phyloP scores from a whole-genome alignment of 2,113 vertebrate genomes.

The Nerophis ophidion region DNA sequence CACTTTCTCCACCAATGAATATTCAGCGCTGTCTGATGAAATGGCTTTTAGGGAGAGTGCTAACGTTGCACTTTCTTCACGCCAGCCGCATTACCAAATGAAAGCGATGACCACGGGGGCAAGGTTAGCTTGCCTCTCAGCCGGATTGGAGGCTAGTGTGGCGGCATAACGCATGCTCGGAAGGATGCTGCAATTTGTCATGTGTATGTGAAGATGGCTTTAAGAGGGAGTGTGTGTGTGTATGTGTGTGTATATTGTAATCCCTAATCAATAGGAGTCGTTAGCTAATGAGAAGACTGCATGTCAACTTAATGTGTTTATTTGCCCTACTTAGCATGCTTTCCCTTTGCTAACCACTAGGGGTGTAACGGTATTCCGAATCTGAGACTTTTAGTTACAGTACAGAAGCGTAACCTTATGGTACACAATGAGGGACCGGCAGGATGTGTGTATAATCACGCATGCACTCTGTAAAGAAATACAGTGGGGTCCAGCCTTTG shows the following conservation, averaged over 20 bases:
- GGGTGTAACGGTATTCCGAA: slow-evolving; percentile 17
- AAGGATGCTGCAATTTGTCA: slow-evolving; percentile 48
- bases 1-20: slow-evolving; percentile 63
- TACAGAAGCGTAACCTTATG: no score
- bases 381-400: neutral
- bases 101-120: slow-evolving; percentile 57
- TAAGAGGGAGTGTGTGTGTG: slow-evolving; percentile 13
- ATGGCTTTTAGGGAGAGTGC: slow-evolving; percentile 62
- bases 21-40: slow-evolving; percentile 69
- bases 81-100: slow-evolving; percentile 64
- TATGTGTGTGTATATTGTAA: slow-evolving; percentile 35
- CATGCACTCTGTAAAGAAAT: no score
- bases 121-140: slow-evolving; percentile 65
- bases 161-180: slow-evolving; percentile 59
- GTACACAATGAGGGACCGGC: no score
- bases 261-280: slow-evolving; percentile 64
- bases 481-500: no score
- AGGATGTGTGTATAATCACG: no score
- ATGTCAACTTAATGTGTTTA: slow-evolving; percentile 36
- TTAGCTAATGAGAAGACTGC: slow-evolving; percentile 62
- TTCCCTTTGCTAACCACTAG: slow-evolving; percentile 1
- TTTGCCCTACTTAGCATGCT: slow-evolving; percentile 38
- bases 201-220: slow-evolving; percentile 50
- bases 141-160: slow-evolving; percentile 64
- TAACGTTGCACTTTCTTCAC: slow-evolving; percentile 56